Conservation (phyloP, 2,888 invertebrate species). For the Nebria salina region DNA sequence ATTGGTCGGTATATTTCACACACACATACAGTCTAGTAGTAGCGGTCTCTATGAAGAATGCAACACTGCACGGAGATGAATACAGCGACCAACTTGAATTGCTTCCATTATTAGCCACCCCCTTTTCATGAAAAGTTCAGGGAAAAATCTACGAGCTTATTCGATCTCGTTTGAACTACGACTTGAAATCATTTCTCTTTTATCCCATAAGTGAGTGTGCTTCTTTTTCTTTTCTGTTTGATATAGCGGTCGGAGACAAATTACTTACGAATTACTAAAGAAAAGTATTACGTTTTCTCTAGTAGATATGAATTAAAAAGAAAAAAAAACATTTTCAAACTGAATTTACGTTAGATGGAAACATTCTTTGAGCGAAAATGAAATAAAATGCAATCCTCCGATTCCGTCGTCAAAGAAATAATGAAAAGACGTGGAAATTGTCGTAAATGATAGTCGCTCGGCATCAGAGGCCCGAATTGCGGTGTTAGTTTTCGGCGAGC, state of each 20-base stretch:
- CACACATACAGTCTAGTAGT: conserved; percentile 7
- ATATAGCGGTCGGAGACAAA: conserved; percentile 5
- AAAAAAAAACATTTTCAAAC: no score
- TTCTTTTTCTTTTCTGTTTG: conserved; percentile 24
- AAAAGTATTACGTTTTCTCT: no score
- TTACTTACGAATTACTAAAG: no score
- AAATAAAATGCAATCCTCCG: not conserved
- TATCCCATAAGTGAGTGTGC: conserved; percentile 30
- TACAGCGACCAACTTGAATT: conserved; percentile 40
- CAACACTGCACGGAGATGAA: conserved; percentile 34
- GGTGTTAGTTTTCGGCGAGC: not conserved
- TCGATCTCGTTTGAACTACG: conserved; percentile 44
- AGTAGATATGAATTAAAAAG: no score
- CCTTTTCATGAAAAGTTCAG: conserved; percentile 11
- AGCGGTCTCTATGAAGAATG: conserved; percentile 7
- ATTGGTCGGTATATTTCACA: conserved; percentile 46
- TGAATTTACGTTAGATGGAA: no score
- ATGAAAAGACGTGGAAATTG: not conserved
- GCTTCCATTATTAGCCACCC: conserved; percentile 46
- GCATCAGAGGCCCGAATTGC: not conserved
- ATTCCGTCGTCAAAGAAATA: not conserved
- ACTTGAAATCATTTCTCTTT: conserved; percentile 42
- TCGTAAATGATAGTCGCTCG: not conserved
- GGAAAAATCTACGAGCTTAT: conserved; percentile 35
- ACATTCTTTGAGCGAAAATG: not conserved